A percentile compares a stretch with the other conserved stretches of the same genome.
Conservation (phyloP, 2,888 invertebrate species). For the Philopedon plagiatum region DNA sequence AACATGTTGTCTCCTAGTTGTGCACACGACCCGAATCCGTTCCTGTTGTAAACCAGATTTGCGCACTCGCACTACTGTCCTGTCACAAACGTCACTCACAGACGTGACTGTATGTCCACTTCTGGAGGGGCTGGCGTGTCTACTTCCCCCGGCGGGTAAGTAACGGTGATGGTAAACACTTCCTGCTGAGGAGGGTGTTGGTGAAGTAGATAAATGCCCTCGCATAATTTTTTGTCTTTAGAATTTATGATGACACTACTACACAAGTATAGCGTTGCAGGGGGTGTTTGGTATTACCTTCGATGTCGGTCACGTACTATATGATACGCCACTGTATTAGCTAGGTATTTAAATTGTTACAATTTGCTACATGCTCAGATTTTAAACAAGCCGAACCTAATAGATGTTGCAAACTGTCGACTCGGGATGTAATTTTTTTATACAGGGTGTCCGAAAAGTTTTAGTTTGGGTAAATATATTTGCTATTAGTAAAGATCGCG, state of each 20-base stretch:
- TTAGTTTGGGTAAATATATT: no score
- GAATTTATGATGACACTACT: background rate
- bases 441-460: no score
- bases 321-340: background rate
- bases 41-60: slow-evolving; percentile 65
- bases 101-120: slow-evolving; percentile 52
- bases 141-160: slow-evolving; percentile 38
- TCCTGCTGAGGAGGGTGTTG: slow-evolving; percentile 48
- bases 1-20: slow-evolving; percentile 66
- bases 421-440: background rate
- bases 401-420: background rate
- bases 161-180: slow-evolving; percentile 52
- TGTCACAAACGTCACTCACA: slow-evolving; percentile 61
- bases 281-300: slow-evolving; percentile 8
- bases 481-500: no score
- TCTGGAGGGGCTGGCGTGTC: slow-evolving; percentile 53
- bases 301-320: no score
- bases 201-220: slow-evolving; percentile 47
- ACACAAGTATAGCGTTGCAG: background rate
- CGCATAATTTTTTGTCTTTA: slow-evolving; percentile 36
- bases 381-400: background rate
- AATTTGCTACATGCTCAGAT: background rate
- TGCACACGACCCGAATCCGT: slow-evolving; percentile 67
- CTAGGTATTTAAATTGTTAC: background rate
- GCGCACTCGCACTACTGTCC: slow-evolving; percentile 66